Conservation (phyloP, 53 echinoderm and acorn worm species). For the Holothuria leucospilota region DNA sequence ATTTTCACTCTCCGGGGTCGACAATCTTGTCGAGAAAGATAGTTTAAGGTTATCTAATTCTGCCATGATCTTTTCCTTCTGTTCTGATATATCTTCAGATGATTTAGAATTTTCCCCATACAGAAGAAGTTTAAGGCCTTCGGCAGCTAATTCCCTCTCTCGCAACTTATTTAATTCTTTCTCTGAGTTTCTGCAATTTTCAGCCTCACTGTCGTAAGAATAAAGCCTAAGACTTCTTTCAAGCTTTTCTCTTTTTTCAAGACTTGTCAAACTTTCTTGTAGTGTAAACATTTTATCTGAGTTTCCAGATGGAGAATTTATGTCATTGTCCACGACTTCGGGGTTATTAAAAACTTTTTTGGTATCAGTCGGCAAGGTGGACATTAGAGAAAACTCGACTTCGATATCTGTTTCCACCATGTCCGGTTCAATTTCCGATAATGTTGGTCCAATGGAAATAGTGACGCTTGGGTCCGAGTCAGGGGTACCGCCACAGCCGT, state of each 20-base stretch:
- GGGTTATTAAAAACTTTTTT: too few relatives aligned
- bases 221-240: not conserved
- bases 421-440: constrained; percentile 38
- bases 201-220: constrained; percentile 32
- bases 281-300: not conserved
- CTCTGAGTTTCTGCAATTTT: not conserved
- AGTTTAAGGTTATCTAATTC: constrained; percentile 39
- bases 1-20: constrained; percentile 31
- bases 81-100: constrained; percentile 19
- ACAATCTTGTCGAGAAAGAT: constrained; percentile 12
- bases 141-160: constrained; percentile 11
- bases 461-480: constrained; percentile 12
- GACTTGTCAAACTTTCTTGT: constrained; percentile 6
- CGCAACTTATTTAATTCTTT: not conserved
- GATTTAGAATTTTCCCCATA: constrained; percentile 7
- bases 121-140: constrained; percentile 26
- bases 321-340: too few relatives aligned
- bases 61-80: constrained; percentile 22
- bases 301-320: not conserved
- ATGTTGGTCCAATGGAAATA: constrained; percentile 14
- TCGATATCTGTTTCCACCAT: constrained; percentile 37
- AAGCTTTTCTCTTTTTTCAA: constrained; percentile 1
- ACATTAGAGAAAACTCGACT: constrained; percentile 42
- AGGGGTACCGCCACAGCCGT: not conserved
- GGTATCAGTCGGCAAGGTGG: not conserved